Evolutionary conservation across 2,113 vertebrate genomes (phyloP).

Genomic region (Phyllostomus hastatus): DNA sequence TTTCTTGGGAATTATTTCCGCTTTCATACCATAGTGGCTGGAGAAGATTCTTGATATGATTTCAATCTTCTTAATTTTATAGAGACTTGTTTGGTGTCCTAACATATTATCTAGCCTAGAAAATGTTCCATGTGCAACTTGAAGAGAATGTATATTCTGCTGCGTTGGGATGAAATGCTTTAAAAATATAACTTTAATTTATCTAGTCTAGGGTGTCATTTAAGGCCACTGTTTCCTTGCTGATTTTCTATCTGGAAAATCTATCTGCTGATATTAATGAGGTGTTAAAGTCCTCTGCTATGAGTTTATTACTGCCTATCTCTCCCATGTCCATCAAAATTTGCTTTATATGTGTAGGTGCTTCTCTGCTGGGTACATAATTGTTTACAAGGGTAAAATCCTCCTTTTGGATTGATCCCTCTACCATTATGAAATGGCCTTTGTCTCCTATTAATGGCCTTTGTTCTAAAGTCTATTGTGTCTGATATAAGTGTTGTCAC

Average conservation of each 20-base stretch:
- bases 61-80: not conserved
- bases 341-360: not conserved
- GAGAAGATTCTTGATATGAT: not conserved
- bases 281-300: not conserved
- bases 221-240: not conserved
- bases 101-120: not conserved
- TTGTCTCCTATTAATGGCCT: not conserved
- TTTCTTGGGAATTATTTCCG: not conserved
- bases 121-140: not conserved
- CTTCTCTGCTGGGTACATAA: not conserved
- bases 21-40: not conserved
- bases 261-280: not conserved
- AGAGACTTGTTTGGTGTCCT: not conserved
- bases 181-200: not conserved
- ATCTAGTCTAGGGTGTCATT: not conserved
- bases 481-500: not conserved
- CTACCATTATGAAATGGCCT: not conserved
- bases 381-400: not conserved
- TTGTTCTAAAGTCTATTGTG: not conserved
- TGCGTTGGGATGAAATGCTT: not conserved
- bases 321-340: not conserved
- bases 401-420: not conserved
- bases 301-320: not conserved
- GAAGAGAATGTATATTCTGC: not conserved
- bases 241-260: not conserved